Base-by-base conservation (phyloP, 2,888 invertebrate genomes). In the Limnephilus auricula region DNA sequence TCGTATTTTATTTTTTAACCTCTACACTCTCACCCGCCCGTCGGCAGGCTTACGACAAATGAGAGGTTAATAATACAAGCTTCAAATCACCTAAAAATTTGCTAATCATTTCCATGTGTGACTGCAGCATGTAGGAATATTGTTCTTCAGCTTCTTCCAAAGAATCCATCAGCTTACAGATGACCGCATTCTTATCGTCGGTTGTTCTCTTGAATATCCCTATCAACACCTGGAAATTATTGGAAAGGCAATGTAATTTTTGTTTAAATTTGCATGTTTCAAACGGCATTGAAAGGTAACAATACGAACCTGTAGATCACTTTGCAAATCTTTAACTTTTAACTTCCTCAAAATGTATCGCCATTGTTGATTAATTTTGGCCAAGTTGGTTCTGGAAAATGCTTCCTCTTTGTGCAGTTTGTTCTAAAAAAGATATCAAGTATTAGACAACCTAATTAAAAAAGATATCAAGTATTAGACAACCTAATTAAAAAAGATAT, bases 331-430 rank as follows among this genome's bases (percentile, higher is more conserved):
- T 92, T 97, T 97, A 94, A 97, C 97, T 95, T 98, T 98, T 89
- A 97, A 96, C 94, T 96, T 97, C 0, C 98, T 96, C 90, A 98
- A 95, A 92, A 98, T 96, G 92, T 97, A 97, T 86, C 98, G 97
- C 98, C 98, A 98, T 94, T 97, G 97, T 95, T 98, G 98, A 94
- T 98, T 98, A 90, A 98, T 97, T 95, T 98, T 98, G 0, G 98
- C 98, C 92, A 97, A 96, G 94, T 98, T 98, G 89, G 98, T 95
- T 88, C 98, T 97, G 3, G 97, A 96, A 94, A 97, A 98, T 0
- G 97, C 97, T 94, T 98, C 98, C 94, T 98, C 98, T 93, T 97
- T 97, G 94, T 97, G 98, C 12, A 98, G 95, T 96, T 98, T 98
- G 94, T 97, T 98, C 98, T 98, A 94, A 40, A 95, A 95, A 91